Percentiles rank a stretch among this genome's conserved stretches.
phyloP scores from a whole-genome alignment of 2,888 invertebrate species.

The Megalurothrips usitatus region DNA sequence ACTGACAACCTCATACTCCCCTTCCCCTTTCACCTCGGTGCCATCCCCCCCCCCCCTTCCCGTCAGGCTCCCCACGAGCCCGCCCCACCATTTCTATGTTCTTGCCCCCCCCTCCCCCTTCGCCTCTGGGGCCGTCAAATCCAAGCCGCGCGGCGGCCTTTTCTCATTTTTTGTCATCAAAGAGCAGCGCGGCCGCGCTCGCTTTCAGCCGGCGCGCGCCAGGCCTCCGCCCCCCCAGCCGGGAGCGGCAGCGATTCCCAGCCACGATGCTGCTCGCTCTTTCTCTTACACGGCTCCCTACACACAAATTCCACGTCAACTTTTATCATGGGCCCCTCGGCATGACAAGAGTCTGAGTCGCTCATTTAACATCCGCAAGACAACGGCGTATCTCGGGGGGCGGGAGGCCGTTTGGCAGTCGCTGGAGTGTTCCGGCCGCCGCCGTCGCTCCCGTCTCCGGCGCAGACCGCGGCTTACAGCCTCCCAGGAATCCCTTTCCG shows the following conservation, averaged over 20 bases:
- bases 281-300: slow-evolving; percentile 13
- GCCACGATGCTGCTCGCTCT: not conserved
- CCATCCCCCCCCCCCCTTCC: not conserved
- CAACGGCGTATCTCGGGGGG: not conserved
- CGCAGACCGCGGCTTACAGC: too few relatives aligned
- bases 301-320: slow-evolving; percentile 22
- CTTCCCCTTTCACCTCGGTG: not conserved
- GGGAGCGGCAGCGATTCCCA: too few relatives aligned
- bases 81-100: not conserved
- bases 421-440: too few relatives aligned
- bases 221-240: not conserved
- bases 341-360: not conserved
- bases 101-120: not conserved
- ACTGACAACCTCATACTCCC: not conserved
- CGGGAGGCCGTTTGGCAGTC: too few relatives aligned
- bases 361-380: not conserved
- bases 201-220: not conserved
- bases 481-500: too few relatives aligned
- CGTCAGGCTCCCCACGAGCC: not conserved
- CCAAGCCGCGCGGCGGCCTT: not conserved
- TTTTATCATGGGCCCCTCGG: slow-evolving; percentile 12
- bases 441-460: too few relatives aligned
- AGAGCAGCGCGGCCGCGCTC: not conserved
- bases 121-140: not conserved
- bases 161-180: slow-evolving; percentile 23